A percentile compares a stretch with the other conserved stretches of the same genome.
phyloP scores from a whole-genome alignment of 2,113 vertebrate species.

The Ursus arctos region DNA sequence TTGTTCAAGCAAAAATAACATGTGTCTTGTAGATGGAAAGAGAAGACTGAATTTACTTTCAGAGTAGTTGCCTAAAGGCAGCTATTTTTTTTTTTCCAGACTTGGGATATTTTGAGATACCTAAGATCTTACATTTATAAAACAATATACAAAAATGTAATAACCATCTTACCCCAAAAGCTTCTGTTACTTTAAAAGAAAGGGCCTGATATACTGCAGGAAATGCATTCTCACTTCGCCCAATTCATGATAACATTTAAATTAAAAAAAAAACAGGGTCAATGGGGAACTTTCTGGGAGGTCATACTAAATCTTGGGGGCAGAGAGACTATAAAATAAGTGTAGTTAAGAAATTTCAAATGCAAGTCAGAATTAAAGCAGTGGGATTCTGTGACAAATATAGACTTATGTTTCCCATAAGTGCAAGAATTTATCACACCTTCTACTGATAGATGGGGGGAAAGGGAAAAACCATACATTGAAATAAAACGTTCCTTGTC shows the following conservation, averaged over 20 bases:
- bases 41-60: background rate
- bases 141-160: background rate
- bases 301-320: background rate
- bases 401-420: background rate
- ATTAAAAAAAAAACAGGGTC: background rate
- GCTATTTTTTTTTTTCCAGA: background rate
- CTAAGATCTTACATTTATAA: conserved; percentile 35
- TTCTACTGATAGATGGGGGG: background rate
- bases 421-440: background rate
- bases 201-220: background rate
- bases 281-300: background rate
- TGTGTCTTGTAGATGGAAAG: background rate
- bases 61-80: background rate
- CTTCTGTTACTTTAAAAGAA: background rate
- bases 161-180: background rate
- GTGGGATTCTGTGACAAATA: conserved; percentile 22
- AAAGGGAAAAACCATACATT: background rate
- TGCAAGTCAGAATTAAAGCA: background rate
- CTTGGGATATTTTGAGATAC: background rate
- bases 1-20: conserved; percentile 11
- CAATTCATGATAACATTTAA: background rate
- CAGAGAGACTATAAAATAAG: background rate
- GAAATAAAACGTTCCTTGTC: background rate
- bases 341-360: background rate
- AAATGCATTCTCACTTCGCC: background rate